Base-by-base conservation (phyloP, 2,113 vertebrate genomes). In the Toxostoma redivivum region DNA sequence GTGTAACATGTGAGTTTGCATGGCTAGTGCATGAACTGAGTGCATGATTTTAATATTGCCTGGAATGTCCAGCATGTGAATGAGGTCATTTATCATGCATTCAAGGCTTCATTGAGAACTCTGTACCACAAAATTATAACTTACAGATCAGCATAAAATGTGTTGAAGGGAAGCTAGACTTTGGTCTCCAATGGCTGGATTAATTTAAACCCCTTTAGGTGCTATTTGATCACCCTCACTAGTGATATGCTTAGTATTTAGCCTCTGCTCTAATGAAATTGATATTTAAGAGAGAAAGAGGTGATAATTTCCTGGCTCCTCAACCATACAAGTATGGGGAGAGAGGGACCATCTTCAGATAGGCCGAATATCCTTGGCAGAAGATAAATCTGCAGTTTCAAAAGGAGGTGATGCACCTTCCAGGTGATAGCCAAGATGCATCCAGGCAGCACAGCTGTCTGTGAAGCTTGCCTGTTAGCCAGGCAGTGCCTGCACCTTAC, bases 281-380 rank as follows among this genome's bases (percentile, higher is more conserved):
- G 35, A 44, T 45, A 85, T 28, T 47, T 93, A 51, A 79, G 45
- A 74, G 38, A 58, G 7, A 50, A n/a, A 38, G 3, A 21, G 15
- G 31, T 48, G 2, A 1, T 33, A 44, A 84, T 30, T 1, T 4
- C 38, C 2, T 1, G 30, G 15, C 44, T 56, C 48, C 51, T 13
- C 13, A 81, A 22, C 25, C 11, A 28, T 9, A n/a, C 0, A 0
- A 38, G 38, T 48, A 65, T 84, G 2, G 5, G 25, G 20, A 53
- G n/a, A 87, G 42, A 38, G 35, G 9, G 35, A 58, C 22, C 54
- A 56, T 16, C 54, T 81, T 27, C 12, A 85, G 56, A 9, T 27
- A 58, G 13, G 33, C 47, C 81, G 61, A 74, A 71, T 15, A 44
- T 30, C 21, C 65, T 4, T 3, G 1, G 21, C 60, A 86, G 53